phyloP scores from a whole-genome alignment of 1,140 invertebrate genomes.

The Acromyrmex heyeri region DNA sequence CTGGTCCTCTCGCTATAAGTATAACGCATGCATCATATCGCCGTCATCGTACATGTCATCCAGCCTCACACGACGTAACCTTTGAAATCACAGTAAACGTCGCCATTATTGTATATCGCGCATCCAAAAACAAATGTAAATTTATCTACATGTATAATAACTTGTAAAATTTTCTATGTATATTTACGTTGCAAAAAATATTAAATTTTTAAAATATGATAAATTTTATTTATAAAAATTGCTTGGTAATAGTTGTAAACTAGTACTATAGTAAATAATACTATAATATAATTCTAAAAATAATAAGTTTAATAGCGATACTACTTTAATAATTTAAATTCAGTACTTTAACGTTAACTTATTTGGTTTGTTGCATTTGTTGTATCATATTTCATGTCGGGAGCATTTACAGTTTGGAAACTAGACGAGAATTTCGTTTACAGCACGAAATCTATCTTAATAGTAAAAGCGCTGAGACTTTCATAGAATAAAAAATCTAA shows the following conservation, averaged over 20 bases:
- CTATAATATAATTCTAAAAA: background rate
- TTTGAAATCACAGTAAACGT: slow-evolving; percentile 14
- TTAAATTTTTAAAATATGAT: background rate
- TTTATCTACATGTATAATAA: background rate
- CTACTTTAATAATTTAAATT: background rate
- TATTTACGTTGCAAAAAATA: background rate
- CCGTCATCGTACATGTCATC: slow-evolving; percentile 52
- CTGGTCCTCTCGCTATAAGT: slow-evolving; percentile 29
- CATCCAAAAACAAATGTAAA: slow-evolving; percentile 5
- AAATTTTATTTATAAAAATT: slow-evolving; percentile 16
- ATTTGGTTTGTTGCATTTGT: background rate
- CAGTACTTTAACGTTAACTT: background rate
- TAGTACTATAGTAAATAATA: background rate
- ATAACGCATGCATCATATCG: slow-evolving; percentile 61
- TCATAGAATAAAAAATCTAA: background rate
- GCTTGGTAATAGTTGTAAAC: background rate
- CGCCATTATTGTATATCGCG: background rate
- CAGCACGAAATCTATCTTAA: background rate
- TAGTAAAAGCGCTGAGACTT: background rate
- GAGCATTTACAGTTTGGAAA: background rate
- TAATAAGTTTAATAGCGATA: background rate
- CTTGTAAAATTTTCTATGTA: background rate
- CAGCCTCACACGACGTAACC: background rate
- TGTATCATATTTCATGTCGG: background rate
- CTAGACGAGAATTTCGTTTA: background rate